Evolutionary conservation across 2,113 vertebrate species (phyloP).

Genomic region (Callaeas wilsoni): DNA sequence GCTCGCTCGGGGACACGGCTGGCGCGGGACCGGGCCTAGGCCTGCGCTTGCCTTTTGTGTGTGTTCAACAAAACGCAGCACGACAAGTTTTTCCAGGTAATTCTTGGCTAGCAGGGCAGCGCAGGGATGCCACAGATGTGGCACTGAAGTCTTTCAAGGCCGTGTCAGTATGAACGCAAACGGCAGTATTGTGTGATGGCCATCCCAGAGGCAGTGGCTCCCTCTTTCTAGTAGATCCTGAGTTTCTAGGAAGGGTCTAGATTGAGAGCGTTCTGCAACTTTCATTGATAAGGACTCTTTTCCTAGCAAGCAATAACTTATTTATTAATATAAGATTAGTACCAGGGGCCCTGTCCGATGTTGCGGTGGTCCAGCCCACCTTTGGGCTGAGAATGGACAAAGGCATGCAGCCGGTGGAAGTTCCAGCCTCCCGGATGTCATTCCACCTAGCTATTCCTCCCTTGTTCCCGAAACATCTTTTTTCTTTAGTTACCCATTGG

Average conservation of each 20-base stretch:
- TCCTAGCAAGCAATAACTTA: not conserved
- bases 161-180: rapidly evolving
- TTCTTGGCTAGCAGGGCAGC: not conserved
- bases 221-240: not conserved
- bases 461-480: no score
- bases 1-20: not conserved
- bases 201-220: not conserved
- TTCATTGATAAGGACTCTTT: not conserved
- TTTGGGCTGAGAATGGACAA: no score
- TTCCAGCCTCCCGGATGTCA: no score
- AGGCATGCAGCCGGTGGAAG: no score
- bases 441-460: no score
- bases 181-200: not conserved
- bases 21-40: not conserved
- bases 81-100: not conserved
- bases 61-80: not conserved
- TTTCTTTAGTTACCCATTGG: no score
- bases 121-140: not conserved
- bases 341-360: not conserved
- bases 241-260: not conserved
- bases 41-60: not conserved
- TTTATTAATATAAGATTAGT: not conserved
- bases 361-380: no score
- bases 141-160: not conserved
- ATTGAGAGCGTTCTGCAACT: not conserved